A percentile compares a stretch with the other conserved stretches of the same genome.
These are phyloP conservation scores for Calliopum simillimum DNA, from an alignment of 2,888 invertebrate species.

Conservation along the genomic window DNA sequence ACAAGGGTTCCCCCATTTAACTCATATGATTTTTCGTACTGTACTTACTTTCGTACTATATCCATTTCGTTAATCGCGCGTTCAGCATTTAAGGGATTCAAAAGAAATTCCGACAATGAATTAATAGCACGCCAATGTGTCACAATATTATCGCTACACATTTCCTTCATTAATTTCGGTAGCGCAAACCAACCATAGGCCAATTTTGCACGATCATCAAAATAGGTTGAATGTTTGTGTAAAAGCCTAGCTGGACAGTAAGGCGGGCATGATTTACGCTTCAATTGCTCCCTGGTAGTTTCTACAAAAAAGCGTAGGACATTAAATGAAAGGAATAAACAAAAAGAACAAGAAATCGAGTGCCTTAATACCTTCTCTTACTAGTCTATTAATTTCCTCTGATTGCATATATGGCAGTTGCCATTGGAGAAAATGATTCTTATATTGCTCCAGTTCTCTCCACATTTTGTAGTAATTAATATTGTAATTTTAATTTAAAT, in stretches of 20 bases:
- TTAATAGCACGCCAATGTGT: slow-evolving; percentile 56
- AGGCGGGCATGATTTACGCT: slow-evolving; percentile 42
- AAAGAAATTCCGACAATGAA: slow-evolving; percentile 55
- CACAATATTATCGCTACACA: slow-evolving; percentile 51
- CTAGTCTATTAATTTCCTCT: slow-evolving; percentile 42
- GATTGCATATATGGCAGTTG: slow-evolving; percentile 40
- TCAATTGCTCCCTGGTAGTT: slow-evolving; percentile 6
- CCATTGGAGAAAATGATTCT: slow-evolving; percentile 57
- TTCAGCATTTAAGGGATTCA: slow-evolving; percentile 56
- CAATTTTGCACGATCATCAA: slow-evolving; percentile 53
- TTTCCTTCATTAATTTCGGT: slow-evolving; percentile 57
- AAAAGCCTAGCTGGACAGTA: slow-evolving; percentile 26
- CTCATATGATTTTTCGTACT: not conserved
- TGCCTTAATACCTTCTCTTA: slow-evolving; percentile 40
- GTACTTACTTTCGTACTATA: slow-evolving; percentile 57
- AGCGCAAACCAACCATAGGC: slow-evolving; percentile 59
- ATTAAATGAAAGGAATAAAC: too few species aligned
- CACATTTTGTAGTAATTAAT: slow-evolving; percentile 53
- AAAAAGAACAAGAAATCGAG: not conserved
- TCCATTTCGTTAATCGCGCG: slow-evolving; percentile 56
- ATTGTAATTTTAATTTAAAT: slow-evolving; percentile 6
- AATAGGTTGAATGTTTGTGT: slow-evolving; percentile 48
- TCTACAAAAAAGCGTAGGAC: not conserved
- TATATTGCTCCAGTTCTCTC: slow-evolving; percentile 55
- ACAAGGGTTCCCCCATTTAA: too few species aligned